Conservation (phyloP, 1,140 invertebrate genomes). For the Apis laboriosa region DNA sequence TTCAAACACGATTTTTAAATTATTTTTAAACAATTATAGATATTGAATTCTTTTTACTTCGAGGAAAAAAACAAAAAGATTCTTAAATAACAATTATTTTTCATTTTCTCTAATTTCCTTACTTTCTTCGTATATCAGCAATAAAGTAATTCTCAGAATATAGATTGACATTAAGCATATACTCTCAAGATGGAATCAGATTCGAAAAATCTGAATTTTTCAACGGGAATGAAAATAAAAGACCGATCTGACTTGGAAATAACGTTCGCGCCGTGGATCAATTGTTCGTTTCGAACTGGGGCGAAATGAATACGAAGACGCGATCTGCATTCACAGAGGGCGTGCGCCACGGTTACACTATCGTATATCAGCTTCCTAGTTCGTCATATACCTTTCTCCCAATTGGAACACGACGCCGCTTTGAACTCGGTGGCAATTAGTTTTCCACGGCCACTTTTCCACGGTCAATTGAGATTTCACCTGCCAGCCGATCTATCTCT, state of each 20-base stretch:
- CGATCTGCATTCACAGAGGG: conserved; percentile 34
- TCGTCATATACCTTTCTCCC: background rate
- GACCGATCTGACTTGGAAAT: conserved; percentile 39
- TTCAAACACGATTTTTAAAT: too few relatives aligned
- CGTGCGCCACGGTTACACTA: background rate
- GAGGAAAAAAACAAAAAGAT: too few relatives aligned
- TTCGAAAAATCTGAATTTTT: background rate
- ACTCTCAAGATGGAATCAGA: background rate
- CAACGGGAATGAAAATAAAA: background rate
- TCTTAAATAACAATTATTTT: too few relatives aligned
- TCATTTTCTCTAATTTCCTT: too few relatives aligned
- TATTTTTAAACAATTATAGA: too few relatives aligned
- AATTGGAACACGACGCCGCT: background rate
- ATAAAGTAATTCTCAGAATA: too few relatives aligned
- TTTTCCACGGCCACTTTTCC: background rate
- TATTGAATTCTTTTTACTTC: too few relatives aligned
- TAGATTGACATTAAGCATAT: background rate
- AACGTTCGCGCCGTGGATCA: conserved; percentile 45
- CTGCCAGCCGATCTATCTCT: too few relatives aligned
- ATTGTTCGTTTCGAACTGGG: conserved; percentile 54
- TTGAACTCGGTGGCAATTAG: background rate
- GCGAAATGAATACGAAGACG: conserved; percentile 44
- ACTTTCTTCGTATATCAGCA: too few relatives aligned
- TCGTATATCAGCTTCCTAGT: background rate
- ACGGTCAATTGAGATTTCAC: background rate